Evolutionary conservation across 1,140 invertebrate species (phyloP), one percentile per base, ranked within the genome.

Genomic region (Cardiocondyla obscurior): DNA sequence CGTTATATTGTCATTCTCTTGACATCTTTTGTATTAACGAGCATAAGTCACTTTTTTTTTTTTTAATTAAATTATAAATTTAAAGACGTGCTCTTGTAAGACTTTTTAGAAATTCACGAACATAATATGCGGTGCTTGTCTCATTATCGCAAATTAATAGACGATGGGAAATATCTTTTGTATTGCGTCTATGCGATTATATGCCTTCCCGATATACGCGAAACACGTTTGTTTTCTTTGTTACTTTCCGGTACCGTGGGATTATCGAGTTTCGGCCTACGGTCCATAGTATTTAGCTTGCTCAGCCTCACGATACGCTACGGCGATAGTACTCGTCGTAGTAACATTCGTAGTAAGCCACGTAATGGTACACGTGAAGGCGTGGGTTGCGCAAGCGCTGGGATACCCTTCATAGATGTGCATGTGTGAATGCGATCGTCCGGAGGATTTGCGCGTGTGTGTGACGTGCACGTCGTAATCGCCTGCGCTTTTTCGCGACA

Each of bases 311-410:
- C 55, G 72, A 3, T 33, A 84, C 81, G 81, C 87, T 88, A 88
- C 86, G 70, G 10, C 62, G 28, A 19, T 60, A 87, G 62, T 87
- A 86, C 76, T 88, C 87, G 53, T 76, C 64, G 70, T 89, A 86
- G 84, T 88, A 88, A 84, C 72, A 65, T 74, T 76, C 85, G 83
- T 89, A 88, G 77, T 84, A 87, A 86, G 73, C 70, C 84, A 81
- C 76, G 72, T 86, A 85, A 69, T 77, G 22, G 22, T 77, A 81
- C 82, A 83, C 76, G 84, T 77, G 82, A 83, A 83, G 67, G 72
- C 36, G 57, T 16, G 73, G 73, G 28, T 65, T 85, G 85, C 85
- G 74, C 74, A 79, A 69, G 62, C 74, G 74, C 44, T 10, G 42
- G 12, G 14, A 28, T 57, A 58, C 0, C 16, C 16, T 72, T 39